Base-by-base conservation (phyloP, 2,797 vertebrate species). In the Rhinophrynus dorsalis region DNA sequence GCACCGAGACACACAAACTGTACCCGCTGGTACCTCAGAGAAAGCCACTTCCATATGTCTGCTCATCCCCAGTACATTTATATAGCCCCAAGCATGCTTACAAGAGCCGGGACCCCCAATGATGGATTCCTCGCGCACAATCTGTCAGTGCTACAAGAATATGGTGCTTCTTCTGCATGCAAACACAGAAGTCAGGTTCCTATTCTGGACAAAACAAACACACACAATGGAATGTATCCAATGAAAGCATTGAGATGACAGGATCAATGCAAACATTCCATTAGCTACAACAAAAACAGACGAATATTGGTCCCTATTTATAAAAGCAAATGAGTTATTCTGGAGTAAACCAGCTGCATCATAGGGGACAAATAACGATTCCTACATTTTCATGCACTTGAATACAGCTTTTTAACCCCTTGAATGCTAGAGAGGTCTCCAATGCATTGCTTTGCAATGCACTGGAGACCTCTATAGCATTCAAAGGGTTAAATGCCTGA, bases 31-130 rank as follows among this genome's bases (percentile, higher is more conserved):
- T 84, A 69, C 82, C 81, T 79, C 38, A 66, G 82, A 87, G 83
- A 84, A 76, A 85, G 82, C 67, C 76, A 57, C 80, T 51, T 89
- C 90, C 90, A 88, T 85, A 82, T 88, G 90, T 77, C 79, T 23
- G 72, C 27, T 47, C 18, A 1, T 47, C 71, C 54, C 48, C 60
- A 12, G 66, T 30, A 11, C 0, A 3, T 64, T 17, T 68, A 13
- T 23, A 20, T 40, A 21, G 10, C 64, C 74, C 69, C 27, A 9
- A 68, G 75, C 74, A 18, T 0, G 0, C 29, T 67, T 64, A 57
- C 33, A 30, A 12, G 69, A 70, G 50, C 27, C 62, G 63, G 20
- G 27, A 57, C 74, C 71, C 60, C n/a, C 26, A n/a, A 0, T 29
- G n/a, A 75, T 2, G 67, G 52, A 33, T 27, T 58, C 67, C 38